Evolutionary conservation across 2,113 vertebrate species (phyloP).

Genomic region (Neogale vison): DNA sequence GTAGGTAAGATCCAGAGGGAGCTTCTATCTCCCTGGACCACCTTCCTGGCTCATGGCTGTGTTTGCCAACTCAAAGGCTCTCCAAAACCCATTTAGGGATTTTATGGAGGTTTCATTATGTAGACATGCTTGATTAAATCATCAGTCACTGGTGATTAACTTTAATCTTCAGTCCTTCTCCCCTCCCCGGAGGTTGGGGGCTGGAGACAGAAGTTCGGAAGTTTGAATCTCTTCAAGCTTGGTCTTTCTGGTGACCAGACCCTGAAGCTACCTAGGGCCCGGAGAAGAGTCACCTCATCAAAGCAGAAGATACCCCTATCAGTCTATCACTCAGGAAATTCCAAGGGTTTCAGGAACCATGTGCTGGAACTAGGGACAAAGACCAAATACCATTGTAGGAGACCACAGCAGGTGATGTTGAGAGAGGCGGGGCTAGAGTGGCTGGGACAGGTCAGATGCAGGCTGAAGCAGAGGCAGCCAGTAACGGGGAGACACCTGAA

Average conservation of each 20-base stretch:
- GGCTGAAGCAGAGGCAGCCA: neutral
- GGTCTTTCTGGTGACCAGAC: neutral
- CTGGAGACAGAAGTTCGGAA: neutral
- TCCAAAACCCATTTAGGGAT: neutral
- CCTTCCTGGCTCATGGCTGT: neutral
- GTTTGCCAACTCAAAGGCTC: neutral
- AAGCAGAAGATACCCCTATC: neutral
- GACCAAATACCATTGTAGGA: neutral
- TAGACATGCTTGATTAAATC: neutral
- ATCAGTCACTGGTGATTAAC: neutral
- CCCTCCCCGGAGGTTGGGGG: neutral
- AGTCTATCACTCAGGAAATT: neutral
- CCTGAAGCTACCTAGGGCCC: neutral
- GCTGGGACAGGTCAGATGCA: neutral
- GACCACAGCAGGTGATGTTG: neutral
- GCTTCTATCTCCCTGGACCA: neutral
- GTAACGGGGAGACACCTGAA: too few species aligned
- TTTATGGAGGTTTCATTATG: neutral
- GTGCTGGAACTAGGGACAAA: neutral
- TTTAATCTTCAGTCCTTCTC: neutral
- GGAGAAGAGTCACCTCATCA: neutral
- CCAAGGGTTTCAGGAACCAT: neutral
- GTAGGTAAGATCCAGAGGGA: neutral
- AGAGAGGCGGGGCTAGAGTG: neutral
- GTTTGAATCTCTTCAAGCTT: neutral